These are phyloP conservation scores for Lepus americanus DNA, from an alignment of 2,113 vertebrate species.

Conservation along the genomic window DNA sequence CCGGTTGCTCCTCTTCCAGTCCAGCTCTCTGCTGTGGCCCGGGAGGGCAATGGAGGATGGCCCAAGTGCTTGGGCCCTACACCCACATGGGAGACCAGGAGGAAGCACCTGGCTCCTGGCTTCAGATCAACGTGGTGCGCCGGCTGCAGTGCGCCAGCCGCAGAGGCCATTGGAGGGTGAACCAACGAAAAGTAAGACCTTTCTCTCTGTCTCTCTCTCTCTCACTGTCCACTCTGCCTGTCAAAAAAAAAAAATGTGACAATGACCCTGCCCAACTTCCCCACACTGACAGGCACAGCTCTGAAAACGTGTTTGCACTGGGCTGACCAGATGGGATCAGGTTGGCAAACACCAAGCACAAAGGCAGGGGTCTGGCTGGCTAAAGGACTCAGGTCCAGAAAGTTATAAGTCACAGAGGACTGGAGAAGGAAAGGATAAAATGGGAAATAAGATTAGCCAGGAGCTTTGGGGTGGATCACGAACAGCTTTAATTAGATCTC, in stretches of 20 bases:
- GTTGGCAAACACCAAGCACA: not conserved
- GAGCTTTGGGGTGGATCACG: not conserved
- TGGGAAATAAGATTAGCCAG: not conserved
- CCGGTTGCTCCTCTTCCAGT: too few relatives aligned
- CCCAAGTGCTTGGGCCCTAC: too few relatives aligned
- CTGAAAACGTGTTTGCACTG: slow-evolving; percentile 23
- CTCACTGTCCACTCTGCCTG: too few relatives aligned
- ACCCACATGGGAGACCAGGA: too few relatives aligned
- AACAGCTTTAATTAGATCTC: slow-evolving; percentile 40
- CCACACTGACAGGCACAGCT: not conserved
- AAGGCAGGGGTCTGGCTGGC: not conserved
- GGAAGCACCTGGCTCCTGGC: too few relatives aligned
- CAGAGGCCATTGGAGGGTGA: too few relatives aligned
- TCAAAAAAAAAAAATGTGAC: not conserved
- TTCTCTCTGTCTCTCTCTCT: too few relatives aligned
- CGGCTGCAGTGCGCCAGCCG: too few relatives aligned
- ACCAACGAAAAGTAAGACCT: too few relatives aligned
- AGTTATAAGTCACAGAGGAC: not conserved
- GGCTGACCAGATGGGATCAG: not conserved
- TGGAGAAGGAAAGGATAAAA: not conserved
- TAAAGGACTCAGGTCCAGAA: not conserved
- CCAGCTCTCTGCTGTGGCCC: too few relatives aligned
- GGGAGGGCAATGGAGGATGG: too few relatives aligned
- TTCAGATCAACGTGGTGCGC: too few relatives aligned
- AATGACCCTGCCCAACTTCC: not conserved